phyloP scores from a whole-genome alignment of 2,888 invertebrate species.

The Bursaphelenchus okinawaensis region DNA sequence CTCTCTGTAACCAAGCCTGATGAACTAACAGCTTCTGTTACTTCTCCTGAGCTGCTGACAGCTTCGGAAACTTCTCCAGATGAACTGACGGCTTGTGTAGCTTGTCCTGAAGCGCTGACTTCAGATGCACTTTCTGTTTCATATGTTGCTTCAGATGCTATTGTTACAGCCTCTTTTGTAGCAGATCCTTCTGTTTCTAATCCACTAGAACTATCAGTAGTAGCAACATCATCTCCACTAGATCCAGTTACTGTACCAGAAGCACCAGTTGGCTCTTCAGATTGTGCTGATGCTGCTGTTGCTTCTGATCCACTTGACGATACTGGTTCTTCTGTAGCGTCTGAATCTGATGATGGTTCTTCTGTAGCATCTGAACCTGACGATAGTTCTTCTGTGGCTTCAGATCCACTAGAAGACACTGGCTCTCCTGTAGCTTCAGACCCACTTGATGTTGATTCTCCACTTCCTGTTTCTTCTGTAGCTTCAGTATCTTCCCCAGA shows the following conservation, averaged over 20 bases:
- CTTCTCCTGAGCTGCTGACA: background rate
- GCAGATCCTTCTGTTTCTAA: background rate
- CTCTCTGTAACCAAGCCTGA: background rate
- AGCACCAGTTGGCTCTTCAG: background rate
- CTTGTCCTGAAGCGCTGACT: too few relatives aligned
- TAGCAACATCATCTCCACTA: background rate
- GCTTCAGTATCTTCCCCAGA: slow-evolving; percentile 1
- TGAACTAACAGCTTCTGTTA: background rate
- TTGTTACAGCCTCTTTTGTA: too few relatives aligned
- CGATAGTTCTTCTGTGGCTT: background rate
- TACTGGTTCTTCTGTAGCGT: background rate
- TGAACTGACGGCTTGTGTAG: too few relatives aligned
- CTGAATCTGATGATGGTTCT: background rate
- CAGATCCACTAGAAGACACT: too few relatives aligned
- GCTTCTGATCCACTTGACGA: background rate
- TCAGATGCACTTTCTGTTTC: too few relatives aligned
- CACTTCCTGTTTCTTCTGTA: background rate
- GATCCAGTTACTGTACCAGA: background rate
- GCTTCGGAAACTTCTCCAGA: background rate
- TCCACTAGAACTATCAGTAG: background rate
- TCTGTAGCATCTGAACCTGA: background rate
- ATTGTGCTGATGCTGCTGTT: background rate
- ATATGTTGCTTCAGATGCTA: too few relatives aligned
- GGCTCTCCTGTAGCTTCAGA: background rate
- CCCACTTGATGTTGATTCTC: background rate